Percentiles rank a stretch among this genome's conserved stretches.
phyloP scores from a whole-genome alignment of 2,113 vertebrate species.

The Vulpes vulpes region DNA sequence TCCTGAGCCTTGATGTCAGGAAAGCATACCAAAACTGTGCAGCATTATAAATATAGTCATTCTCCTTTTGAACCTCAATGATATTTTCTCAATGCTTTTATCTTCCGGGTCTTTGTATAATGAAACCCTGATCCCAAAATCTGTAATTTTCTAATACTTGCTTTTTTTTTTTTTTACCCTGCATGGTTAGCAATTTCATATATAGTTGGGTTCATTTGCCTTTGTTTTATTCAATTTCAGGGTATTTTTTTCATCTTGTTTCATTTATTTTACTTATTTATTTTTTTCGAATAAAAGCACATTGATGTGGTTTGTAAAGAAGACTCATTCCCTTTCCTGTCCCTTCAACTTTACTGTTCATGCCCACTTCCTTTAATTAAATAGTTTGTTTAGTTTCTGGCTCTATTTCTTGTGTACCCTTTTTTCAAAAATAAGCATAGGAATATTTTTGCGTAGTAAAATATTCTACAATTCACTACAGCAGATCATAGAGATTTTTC shows the following conservation, averaged over 20 bases:
- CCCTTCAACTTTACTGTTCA: neutral
- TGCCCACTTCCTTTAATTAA: neutral
- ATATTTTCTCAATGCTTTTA: neutral
- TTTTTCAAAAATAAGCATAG: neutral
- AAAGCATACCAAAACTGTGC: neutral
- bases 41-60: neutral
- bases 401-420: neutral
- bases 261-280: neutral
- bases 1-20: neutral
- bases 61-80: neutral
- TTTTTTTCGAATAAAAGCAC: neutral
- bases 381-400: neutral
- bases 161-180: neutral
- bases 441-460: neutral
- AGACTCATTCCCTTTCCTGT: neutral
- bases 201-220: neutral
- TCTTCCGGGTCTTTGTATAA: neutral
- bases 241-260: neutral
- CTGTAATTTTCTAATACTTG: constrained; percentile 22
- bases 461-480: neutral
- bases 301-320: neutral
- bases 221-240: neutral
- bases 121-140: neutral
- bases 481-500: neutral
- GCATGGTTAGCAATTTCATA: neutral